phyloP scores from a whole-genome alignment of 64 coral and sea anemone species.

The Actinia equina region DNA sequence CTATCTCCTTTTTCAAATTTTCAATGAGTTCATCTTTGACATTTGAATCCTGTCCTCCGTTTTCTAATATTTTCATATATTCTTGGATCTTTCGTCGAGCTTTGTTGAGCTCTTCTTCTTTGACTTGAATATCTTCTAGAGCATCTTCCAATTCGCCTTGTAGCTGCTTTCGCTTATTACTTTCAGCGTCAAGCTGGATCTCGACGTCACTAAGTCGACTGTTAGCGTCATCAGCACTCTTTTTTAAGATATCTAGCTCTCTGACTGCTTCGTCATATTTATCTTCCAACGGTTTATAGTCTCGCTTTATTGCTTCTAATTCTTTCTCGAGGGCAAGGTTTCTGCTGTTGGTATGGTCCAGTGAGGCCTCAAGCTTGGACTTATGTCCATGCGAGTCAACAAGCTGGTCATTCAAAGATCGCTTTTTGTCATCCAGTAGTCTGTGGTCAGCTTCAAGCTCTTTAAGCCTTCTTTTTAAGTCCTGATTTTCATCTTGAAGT shows the following conservation, averaged over 20 bases:
- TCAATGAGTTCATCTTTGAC: conserved; percentile 48
- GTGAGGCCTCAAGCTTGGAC: conserved; percentile 56
- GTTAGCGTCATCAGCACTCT: conserved; percentile 53
- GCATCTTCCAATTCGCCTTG: conserved; percentile 50
- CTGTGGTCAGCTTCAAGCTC: conserved; percentile 55
- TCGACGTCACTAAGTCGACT: conserved; percentile 54
- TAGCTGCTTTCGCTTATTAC: conserved; percentile 35
- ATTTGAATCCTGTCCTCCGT: conserved; percentile 50
- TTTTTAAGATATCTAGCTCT: conserved; percentile 58
- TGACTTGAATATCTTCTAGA: conserved; percentile 52
- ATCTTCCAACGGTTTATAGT: conserved; percentile 46
- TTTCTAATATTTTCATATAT: conserved; percentile 60
- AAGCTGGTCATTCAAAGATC: conserved; percentile 58
- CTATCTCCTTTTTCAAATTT: conserved; percentile 37
- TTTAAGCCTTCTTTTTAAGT: conserved; percentile 45
- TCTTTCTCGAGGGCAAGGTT: conserved; percentile 66
- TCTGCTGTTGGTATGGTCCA: conserved; percentile 61
- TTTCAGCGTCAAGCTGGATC: conserved; percentile 22
- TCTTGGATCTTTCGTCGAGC: conserved; percentile 76
- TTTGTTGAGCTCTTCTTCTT: conserved; percentile 69
- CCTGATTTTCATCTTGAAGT: conserved; percentile 63
- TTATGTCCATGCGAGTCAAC: conserved; percentile 55
- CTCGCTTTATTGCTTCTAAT: conserved; percentile 51
- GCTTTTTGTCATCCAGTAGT: conserved; percentile 49
- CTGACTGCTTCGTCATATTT: conserved; percentile 53